Conservation (phyloP, 2,888 invertebrate species). For the Alitta virens region DNA sequence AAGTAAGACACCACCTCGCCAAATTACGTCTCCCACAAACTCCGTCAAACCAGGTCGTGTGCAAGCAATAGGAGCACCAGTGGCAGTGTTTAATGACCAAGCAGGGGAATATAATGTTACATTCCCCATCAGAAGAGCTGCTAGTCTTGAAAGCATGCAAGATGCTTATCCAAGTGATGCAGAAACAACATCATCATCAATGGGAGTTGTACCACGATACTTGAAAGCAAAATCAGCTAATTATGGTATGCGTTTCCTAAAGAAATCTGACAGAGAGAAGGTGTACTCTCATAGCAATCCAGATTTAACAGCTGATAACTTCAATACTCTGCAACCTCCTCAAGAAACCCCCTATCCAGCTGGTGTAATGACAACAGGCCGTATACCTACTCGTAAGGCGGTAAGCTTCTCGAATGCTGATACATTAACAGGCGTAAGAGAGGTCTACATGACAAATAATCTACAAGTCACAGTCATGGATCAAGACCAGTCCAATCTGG, state of each 20-base stretch:
- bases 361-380: background rate
- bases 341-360: background rate
- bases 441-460: background rate
- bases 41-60: background rate
- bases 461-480: background rate
- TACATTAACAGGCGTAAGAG: background rate
- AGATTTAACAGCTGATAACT: background rate
- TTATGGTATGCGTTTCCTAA: background rate
- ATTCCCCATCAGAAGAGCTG: background rate
- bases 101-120: background rate
- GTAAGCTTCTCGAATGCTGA: background rate
- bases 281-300: background rate
- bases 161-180: background rate
- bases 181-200: background rate
- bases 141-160: background rate
- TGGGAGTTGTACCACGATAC: background rate
- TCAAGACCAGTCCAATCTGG: background rate
- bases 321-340: background rate
- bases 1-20: background rate
- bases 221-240: background rate
- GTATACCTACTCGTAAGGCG: background rate
- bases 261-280: background rate
- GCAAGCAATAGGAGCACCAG: background rate
- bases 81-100: too few relatives aligned
- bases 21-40: background rate